Conservation (phyloP, 2,797 vertebrate genomes). For the Danio kyathit region DNA sequence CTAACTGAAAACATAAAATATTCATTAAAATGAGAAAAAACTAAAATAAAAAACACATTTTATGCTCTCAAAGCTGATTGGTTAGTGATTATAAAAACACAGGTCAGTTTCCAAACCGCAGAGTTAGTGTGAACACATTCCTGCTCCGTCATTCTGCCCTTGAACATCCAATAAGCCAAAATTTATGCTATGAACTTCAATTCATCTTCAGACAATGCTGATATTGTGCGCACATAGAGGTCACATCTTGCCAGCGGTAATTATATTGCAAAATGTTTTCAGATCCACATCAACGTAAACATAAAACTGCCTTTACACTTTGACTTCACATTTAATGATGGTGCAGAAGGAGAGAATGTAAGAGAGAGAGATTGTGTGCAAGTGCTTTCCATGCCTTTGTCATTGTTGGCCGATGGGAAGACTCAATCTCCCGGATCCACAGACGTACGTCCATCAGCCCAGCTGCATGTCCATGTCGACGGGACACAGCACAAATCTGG, state of each 20-base stretch:
- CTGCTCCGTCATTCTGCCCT: neutral
- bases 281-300: slow-evolving; percentile 42
- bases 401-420: slow-evolving; percentile 49
- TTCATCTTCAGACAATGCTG: slow-evolving; percentile 2
- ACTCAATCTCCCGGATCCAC: slow-evolving; percentile 15
- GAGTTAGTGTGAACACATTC: slow-evolving; percentile 6
- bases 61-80: neutral
- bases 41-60: neutral
- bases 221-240: neutral
- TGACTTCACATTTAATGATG: slow-evolving; percentile 31
- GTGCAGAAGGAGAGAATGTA: slow-evolving; percentile 13
- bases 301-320: slow-evolving; percentile 26
- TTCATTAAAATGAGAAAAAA: neutral
- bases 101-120: neutral
- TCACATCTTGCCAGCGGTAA: slow-evolving; percentile 9
- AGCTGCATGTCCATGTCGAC: slow-evolving; percentile 79
- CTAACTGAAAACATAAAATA: neutral
- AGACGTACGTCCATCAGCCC: slow-evolving; percentile 69
- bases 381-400: slow-evolving; percentile 24
- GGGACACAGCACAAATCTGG: slow-evolving; percentile 79
- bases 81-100: slow-evolving; percentile 5
- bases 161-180: slow-evolving; percentile 10
- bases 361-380: slow-evolving; percentile 8
- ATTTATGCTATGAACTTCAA: slow-evolving; percentile 24
- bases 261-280: slow-evolving; percentile 25